Evolutionary conservation across 2,888 invertebrate species (phyloP).

Genomic region (Cremastinae sp.): DNA sequence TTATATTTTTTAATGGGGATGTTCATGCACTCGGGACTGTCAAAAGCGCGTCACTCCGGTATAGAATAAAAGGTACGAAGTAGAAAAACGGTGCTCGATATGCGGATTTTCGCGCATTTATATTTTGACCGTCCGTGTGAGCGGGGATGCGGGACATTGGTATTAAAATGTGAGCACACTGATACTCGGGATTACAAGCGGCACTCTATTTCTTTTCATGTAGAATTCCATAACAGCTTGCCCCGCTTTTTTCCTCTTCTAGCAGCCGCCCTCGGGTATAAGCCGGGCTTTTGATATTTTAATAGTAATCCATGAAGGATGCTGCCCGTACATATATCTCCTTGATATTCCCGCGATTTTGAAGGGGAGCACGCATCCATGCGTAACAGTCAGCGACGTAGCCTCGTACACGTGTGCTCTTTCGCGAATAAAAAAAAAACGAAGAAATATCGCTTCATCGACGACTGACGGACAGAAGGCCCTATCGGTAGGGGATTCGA

Average conservation of each 20-base stretch:
- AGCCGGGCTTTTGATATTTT: conserved; percentile 46
- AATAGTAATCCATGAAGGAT: conserved; percentile 43
- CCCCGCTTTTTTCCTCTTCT: conserved; percentile 16
- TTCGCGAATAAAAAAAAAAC: neutral
- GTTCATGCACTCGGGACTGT: neutral
- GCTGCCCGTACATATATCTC: conserved; percentile 22
- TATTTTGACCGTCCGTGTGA: conserved; percentile 13
- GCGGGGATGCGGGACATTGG: neutral
- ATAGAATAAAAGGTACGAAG: conserved; percentile 26
- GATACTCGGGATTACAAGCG: conserved; percentile 32
- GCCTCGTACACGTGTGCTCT: conserved; percentile 30
- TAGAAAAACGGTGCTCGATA: conserved; percentile 25
- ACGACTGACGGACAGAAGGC: conserved; percentile 21
- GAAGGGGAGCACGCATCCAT: conserved; percentile 33
- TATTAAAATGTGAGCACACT: neutral
- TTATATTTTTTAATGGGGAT: neutral
- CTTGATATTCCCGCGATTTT: conserved; percentile 32
- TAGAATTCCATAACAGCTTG: conserved; percentile 27
- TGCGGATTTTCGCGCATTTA: conserved; percentile 32
- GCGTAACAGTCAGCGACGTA: conserved; percentile 22
- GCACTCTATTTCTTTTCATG: conserved; percentile 37
- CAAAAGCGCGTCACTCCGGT: neutral
- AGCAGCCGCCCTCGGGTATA: neutral
- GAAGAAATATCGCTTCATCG: conserved; percentile 28
- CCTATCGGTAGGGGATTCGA: conserved; percentile 5